A percentile compares a stretch with the other conserved stretches of the same genome.
Evolutionary conservation across 2,113 vertebrate genomes (phyloP).

Genomic region (Paralichthys olivaceus): DNA sequence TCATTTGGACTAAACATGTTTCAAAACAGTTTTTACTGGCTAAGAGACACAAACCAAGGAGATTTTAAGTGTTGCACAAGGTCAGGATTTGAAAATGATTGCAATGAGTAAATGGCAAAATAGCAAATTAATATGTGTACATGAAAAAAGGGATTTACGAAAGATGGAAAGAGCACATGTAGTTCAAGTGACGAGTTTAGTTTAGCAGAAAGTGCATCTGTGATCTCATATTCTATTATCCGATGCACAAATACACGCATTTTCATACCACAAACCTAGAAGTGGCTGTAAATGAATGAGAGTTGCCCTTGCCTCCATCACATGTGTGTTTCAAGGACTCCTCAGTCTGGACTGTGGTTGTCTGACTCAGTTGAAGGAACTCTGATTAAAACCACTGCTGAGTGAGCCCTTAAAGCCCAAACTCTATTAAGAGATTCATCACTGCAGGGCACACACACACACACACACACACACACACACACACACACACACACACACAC

Average conservation of each 20-base stretch:
- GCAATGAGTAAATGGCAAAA: no score
- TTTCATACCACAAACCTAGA: not conserved
- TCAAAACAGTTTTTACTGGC: no score
- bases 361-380: slow-evolving; percentile 52
- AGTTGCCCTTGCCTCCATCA: slow-evolving; percentile 30
- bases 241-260: not conserved
- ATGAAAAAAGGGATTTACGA: not conserved
- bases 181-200: not conserved
- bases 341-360: not conserved
- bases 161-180: not conserved
- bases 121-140: no score
- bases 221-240: no score
- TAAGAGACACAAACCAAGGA: no score
- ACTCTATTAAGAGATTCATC: slow-evolving; percentile 63
- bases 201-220: no score
- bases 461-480: slow-evolving; percentile 6
- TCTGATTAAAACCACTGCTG: slow-evolving; percentile 69
- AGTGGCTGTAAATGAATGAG: not conserved
- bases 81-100: no score
- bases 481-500: slow-evolving; percentile 20
- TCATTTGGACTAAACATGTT: no score
- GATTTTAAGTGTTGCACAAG: no score
- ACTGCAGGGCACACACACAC: slow-evolving; percentile 42
- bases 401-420: slow-evolving; percentile 54
- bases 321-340: slow-evolving; percentile 44